Conservation (phyloP, 2,888 invertebrate genomes). For the Gymnoscelis rufifasciata region DNA sequence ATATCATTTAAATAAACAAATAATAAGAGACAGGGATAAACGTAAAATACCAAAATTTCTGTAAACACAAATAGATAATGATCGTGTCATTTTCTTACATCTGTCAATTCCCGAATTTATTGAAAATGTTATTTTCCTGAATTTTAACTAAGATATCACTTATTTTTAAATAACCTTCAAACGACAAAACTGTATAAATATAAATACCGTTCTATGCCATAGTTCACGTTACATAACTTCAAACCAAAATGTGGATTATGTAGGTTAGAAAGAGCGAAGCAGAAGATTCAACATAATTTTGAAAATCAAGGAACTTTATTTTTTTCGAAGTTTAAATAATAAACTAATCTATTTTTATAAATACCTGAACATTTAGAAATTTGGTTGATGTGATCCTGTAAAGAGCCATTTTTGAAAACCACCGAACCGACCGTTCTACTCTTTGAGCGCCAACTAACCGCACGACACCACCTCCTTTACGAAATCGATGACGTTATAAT, state of each 20-base stretch:
- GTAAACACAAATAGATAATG: no score
- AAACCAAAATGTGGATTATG: conserved; percentile 41
- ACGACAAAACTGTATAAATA: no score
- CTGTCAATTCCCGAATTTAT: no score
- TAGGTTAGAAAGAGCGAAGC: conserved; percentile 45
- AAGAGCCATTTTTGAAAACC: conserved; percentile 80
- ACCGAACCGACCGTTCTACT: conserved; percentile 26
- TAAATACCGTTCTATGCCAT: conserved; percentile 3
- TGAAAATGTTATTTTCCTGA: no score
- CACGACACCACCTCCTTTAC: conserved; percentile 38
- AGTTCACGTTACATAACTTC: conserved; percentile 57
- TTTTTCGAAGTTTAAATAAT: no score
- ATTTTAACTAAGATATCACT: no score
- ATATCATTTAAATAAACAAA: no score
- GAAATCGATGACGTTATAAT: conserved; percentile 57
- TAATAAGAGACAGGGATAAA: no score
- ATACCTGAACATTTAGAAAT: conserved; percentile 82
- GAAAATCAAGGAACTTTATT: not conserved
- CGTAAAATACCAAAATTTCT: no score
- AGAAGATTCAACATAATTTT: not conserved
- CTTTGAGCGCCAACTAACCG: conserved; percentile 51
- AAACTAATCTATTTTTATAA: no score
- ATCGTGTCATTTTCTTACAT: no score
- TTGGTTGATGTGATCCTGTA: conserved; percentile 82
- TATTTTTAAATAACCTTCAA: no score